Base-by-base conservation (phyloP, 64 coral and sea anemone species). In the Pachyseris speciosa region DNA sequence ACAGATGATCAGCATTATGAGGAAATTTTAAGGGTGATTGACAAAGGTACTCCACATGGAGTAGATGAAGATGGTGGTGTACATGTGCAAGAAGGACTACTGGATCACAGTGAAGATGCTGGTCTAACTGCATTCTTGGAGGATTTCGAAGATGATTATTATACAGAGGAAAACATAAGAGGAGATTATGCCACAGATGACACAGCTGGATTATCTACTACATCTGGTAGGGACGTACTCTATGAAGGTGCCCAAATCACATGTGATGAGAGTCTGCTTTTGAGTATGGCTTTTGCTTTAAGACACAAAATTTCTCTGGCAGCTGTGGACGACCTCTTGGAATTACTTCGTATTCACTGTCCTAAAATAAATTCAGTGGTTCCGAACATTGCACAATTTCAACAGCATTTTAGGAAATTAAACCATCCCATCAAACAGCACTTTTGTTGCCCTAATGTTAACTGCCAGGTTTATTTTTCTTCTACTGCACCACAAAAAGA, bases 231-330 rank as follows among this genome's bases (percentile, higher is more conserved):
- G 43, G 43, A 45, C 11, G 4, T 45, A 45, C 61, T 86, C 16
- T 86, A 68, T 49, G 19, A 69, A 29, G 25, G 40, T n/a, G 16
- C 61, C 15, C 59, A 12, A 48, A 37, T 87, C 19, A 87, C 85
- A 31, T 19, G 69, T 51, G 44, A n/a, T 19, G 85, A 87, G n/a
- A 87, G 85, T 51, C 30, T 27, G 7, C 28, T 87, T 9, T 58
- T 87, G 29, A 37, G 52, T 28, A 87, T 87, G 85, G 85, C 85
- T 13, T 87, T 87, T 74, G 68, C 68, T 74, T 31, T 51, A 16
- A 37, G 85, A 11, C 85, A 85, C 36, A 85, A 45, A 28, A 27
- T 85, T 30, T 85, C 81, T 41, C 30, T 15, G 31, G 11, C 27
- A 27, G 81, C 81, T 17, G 27, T 59, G 10, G 61, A 66, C 10